Conservation (phyloP, 2,797 vertebrate species). For the Melanotaenia nigrans region DNA sequence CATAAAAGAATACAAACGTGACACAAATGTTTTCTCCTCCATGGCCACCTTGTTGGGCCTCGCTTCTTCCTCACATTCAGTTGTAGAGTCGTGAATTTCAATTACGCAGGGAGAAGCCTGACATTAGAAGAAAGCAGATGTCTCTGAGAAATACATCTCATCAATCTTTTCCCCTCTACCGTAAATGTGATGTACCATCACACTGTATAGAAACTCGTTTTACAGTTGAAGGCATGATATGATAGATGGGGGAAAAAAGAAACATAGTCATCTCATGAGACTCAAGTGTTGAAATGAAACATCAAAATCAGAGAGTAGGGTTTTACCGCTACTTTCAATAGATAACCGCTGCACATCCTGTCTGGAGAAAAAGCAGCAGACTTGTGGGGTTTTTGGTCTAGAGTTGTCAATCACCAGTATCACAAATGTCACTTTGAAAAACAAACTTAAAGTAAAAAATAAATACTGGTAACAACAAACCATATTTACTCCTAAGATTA, state of each 20-base stretch:
- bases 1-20: conserved; percentile 92
- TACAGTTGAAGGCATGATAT: conserved; percentile 41
- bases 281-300: conserved; percentile 77
- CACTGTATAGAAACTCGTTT: conserved; percentile 32
- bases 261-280: conserved; percentile 60
- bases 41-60: conserved; percentile 54
- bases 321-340: conserved; percentile 82
- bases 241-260: conserved; percentile 15
- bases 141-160: conserved; percentile 9
- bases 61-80: conserved; percentile 71
- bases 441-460: conserved; percentile 26
- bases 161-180: conserved; percentile 2
- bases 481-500: neutral
- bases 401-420: conserved; percentile 65
- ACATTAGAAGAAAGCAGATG: conserved; percentile 12
- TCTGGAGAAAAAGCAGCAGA: conserved; percentile 78
- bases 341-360: conserved; percentile 81
- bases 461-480: neutral
- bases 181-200: conserved; percentile 20
- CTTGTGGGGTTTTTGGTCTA: conserved; percentile 80
- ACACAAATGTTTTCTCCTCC: conserved; percentile 90
- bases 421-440: conserved; percentile 57
- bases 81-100: conserved; percentile 73
- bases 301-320: conserved; percentile 71
- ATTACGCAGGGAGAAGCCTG: conserved; percentile 78